Evolutionary conservation across 2,888 invertebrate genomes (phyloP), one percentile per base, ranked within the genome.

Genomic region (Sicus ferrugineus): DNA sequence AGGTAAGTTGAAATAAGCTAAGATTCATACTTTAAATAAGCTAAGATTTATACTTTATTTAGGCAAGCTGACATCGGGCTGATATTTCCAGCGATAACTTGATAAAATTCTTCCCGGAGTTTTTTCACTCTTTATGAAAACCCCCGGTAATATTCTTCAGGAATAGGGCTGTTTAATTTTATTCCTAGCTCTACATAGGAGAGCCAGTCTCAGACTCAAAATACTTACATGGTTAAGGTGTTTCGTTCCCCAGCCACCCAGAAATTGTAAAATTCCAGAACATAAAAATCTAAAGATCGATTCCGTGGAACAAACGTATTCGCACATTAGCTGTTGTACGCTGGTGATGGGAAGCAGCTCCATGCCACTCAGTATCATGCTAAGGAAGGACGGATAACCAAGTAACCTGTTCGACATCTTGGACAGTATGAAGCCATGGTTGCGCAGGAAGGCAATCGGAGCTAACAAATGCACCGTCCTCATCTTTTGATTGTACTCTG

Each of bases 391-490:
- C 2, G 82, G 81, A 16, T 80, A 77, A 0, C 83, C 82, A 7
- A 84, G 70, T 21, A 84, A 84, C 0, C 85, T 82, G 14, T 88
- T 79, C 1, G 89, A 79, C 38, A 81, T 38, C 61, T 80, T 81
- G 14, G 89, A 81, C 2, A 89, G 76, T 2, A 86, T 85, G 74
- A 86, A 88, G 2, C 81, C 82, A 75, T 83, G 80, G 65, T 80
- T 78, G 0, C 78, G 73, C 79, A 90, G 88, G 75, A 88, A 92
- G 0, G 90, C 90, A 0, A 93, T 89, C 0, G 93, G 93, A 1
- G 91, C 92, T 70, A 92, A 84, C 26, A 90, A 89, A 70, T 90
- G 89, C 78, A 91, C 91, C 0, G 89, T 88, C 76, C 88, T 88
- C 42, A 94, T 86, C 64, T 90, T 88, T 58, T 90, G 88, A 75